Conservation (phyloP, 2,888 invertebrate genomes). For the Andrena marginata region DNA sequence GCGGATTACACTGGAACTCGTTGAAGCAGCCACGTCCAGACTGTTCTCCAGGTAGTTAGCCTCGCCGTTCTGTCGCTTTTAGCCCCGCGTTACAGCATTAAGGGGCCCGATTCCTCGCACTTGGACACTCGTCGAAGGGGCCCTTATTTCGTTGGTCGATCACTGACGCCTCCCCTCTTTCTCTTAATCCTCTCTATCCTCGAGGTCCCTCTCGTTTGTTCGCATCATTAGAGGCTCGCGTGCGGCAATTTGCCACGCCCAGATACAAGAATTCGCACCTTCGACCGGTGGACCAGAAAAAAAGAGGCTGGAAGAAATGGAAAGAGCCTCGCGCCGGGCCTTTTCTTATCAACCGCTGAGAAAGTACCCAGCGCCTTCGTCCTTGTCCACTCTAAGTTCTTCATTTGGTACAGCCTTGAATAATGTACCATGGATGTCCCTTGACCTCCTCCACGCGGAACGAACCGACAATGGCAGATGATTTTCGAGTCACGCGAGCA, state of each 20-base stretch:
- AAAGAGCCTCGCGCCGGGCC: constrained; percentile 27
- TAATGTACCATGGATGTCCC: constrained; percentile 56
- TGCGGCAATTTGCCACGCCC: constrained; percentile 83
- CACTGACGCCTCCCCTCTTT: constrained; percentile 40
- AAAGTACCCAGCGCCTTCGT: constrained; percentile 35
- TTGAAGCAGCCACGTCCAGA: background rate
- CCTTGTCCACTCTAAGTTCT: constrained; percentile 29
- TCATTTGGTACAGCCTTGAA: constrained; percentile 54
- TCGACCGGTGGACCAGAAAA: constrained; percentile 61
- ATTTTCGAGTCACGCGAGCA: constrained; percentile 71
- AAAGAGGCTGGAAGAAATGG: constrained; percentile 43
- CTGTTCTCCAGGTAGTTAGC: constrained; percentile 15
- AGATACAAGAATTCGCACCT: constrained; percentile 81
- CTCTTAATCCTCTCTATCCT: constrained; percentile 54
- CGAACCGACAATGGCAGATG: constrained; percentile 52
- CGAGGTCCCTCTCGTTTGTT: constrained; percentile 78
- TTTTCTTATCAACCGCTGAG: constrained; percentile 66
- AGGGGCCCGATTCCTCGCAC: constrained; percentile 43
- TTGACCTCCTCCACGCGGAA: constrained; percentile 50
- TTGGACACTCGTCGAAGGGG: constrained; percentile 60
- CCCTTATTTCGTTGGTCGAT: constrained; percentile 62
- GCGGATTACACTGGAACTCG: constrained; percentile 8
- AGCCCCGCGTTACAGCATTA: constrained; percentile 33
- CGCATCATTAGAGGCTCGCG: constrained; percentile 82
- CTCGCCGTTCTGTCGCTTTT: constrained; percentile 43